Evolutionary conservation across 2,113 vertebrate genomes (phyloP), one percentile per base, ranked within the genome.

Genomic region (Paradisaea rubra): DNA sequence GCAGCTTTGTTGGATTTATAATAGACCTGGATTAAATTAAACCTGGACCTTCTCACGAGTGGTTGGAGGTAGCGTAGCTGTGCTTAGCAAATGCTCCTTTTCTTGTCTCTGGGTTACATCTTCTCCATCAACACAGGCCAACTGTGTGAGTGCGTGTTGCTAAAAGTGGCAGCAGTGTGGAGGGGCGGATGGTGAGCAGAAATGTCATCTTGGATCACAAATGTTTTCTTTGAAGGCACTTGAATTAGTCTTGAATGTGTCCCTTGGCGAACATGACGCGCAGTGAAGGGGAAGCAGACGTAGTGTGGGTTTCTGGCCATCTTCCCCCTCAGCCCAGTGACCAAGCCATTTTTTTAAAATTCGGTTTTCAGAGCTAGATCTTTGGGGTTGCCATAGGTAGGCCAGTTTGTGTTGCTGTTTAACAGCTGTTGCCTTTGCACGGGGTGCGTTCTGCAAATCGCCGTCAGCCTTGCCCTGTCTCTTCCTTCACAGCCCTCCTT

Each of bases 401-500:
- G 41, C 28, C 6, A 23, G 52, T 63, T 73, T 0, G 0, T 41
- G 33, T 50, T 93, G 30, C 68, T 94, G 25, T 44, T 49, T 7
- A 27, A 5, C 74, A 70, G 83, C 72, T 83, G 72, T 37, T 59
- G 52, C 81, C 86, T 88, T 44, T 69, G 50, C 47, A 14, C 0
- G 0, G 88, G 71, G 25, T 1, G 8, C 0, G 0, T 93, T 79
- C 45, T 0, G 0, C 61, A 24, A 6, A 19, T 70, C 4, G 1
- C 57, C 0, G 0, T 35, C 83, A 25, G 23, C 91, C 59, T 78
- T 61, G 54, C 64, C 71, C 65, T 14, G 4, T 50, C 52, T 70
- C 42, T 59, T 33, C 42, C 73, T 76, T 82, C 9, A 3, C 53
- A 57, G 52, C 76, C 79, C 45, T 71, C 42, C 76, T 54, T 84